phyloP scores from a whole-genome alignment of 2,888 invertebrate species.

The Drosophila setosimentum region DNA sequence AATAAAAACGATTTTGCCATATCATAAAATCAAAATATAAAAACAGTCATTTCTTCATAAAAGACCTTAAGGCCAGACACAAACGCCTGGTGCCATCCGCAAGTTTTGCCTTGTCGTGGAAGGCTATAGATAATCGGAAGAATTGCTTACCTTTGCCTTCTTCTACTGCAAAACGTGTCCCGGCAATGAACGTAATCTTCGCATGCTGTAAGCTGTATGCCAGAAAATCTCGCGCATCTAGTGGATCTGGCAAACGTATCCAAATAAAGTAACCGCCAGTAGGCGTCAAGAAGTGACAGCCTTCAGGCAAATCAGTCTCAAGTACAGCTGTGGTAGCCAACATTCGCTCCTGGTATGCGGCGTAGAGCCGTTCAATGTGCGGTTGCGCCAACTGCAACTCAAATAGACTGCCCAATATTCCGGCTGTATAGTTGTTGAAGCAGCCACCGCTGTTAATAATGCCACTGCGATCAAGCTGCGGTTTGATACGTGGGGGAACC shows the following conservation, averaged over 20 bases:
- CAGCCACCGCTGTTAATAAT: constrained; percentile 87
- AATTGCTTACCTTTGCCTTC: constrained; percentile 82
- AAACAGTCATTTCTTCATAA: constrained; percentile 35
- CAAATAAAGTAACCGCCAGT: constrained; percentile 88
- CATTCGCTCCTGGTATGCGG: constrained; percentile 86
- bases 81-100: constrained; percentile 78
- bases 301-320: constrained; percentile 84
- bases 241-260: constrained; percentile 86
- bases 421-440: constrained; percentile 87
- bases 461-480: constrained; percentile 85
- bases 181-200: constrained; percentile 85
- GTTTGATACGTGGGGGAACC: constrained; percentile 85
- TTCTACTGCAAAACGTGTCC: constrained; percentile 84
- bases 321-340: constrained; percentile 84
- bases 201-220: constrained; percentile 84
- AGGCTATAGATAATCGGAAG: constrained; percentile 86
- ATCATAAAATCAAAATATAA: constrained; percentile 37
- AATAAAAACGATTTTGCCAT: constrained; percentile 66
- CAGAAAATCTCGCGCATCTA: constrained; percentile 84
- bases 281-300: constrained; percentile 85
- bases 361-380: constrained; percentile 84
- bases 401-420: constrained; percentile 86
- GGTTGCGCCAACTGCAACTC: constrained; percentile 86
- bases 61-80: constrained; percentile 83
- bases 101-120: constrained; percentile 84